Percentiles rank a stretch among this genome's conserved stretches.
These are phyloP conservation scores for Oikopleura dioica DNA, from an alignment of 23 tunicate genomes.

Conservation along the genomic window DNA sequence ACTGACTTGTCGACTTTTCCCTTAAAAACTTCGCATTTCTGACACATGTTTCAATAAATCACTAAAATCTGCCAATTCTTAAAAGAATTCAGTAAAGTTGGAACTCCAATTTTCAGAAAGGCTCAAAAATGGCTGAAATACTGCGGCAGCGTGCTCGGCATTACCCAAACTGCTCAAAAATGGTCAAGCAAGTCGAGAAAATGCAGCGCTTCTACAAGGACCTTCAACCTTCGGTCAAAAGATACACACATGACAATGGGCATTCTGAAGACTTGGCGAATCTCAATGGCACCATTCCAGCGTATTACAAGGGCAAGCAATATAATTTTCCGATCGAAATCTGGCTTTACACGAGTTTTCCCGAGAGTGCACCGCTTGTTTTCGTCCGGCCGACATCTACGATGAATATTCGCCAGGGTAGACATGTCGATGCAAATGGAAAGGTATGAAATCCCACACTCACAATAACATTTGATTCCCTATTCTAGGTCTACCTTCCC, in stretches of 20 bases:
- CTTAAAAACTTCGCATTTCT: too few species aligned
- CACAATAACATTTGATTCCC: too few species aligned
- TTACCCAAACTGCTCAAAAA: background rate
- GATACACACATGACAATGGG: slow-evolving; percentile 40
- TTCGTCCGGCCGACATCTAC: slow-evolving; percentile 69
- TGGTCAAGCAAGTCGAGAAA: background rate
- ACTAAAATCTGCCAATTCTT: too few species aligned
- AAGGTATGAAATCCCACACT: too few species aligned
- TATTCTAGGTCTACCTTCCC: slow-evolving; percentile 78
- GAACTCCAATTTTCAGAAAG: too few species aligned
- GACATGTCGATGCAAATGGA: slow-evolving; percentile 86
- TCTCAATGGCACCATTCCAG: slow-evolving; percentile 72
- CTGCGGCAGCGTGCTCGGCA: background rate
- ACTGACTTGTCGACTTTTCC: too few species aligned
- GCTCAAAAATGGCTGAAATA: too few species aligned
- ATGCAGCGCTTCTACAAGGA: too few species aligned
- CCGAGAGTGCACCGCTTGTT: slow-evolving; percentile 49
- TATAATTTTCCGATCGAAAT: slow-evolving; percentile 81
- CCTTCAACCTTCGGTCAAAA: background rate
- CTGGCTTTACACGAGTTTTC: slow-evolving; percentile 59
- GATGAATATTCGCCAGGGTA: slow-evolving; percentile 79
- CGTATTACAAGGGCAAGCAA: slow-evolving; percentile 29
- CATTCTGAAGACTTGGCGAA: slow-evolving; percentile 24
- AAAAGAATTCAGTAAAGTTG: too few species aligned
- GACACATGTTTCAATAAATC: too few species aligned